phyloP scores from a whole-genome alignment of 2,113 vertebrate species.

The Scalopus aquaticus region DNA sequence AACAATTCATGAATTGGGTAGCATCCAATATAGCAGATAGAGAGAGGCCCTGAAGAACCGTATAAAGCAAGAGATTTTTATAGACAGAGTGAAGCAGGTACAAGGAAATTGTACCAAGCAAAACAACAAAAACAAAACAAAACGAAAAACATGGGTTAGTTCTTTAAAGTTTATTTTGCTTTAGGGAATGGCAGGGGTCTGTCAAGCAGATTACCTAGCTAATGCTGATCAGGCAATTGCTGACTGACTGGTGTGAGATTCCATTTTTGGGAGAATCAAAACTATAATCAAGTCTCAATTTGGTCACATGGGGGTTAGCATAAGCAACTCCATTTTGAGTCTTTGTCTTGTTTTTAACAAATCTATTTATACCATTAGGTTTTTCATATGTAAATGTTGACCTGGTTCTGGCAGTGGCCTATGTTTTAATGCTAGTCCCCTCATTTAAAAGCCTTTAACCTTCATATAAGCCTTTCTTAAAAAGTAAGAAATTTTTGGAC shows the following conservation, averaged over 20 bases:
- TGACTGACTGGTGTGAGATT: not conserved
- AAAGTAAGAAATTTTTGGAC: conserved; percentile 23
- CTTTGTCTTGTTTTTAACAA: not conserved
- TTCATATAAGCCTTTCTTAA: conserved; percentile 10
- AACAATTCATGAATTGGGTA: not conserved
- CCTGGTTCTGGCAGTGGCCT: not conserved
- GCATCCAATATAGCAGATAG: not conserved
- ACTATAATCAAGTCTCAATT: not conserved
- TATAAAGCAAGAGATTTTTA: not conserved
- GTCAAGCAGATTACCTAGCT: not conserved
- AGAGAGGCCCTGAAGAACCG: not conserved
- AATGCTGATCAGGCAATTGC: not conserved
- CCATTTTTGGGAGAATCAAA: not conserved
- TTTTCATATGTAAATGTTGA: conserved; percentile 28
- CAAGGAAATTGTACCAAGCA: not conserved
- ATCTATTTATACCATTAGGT: conserved; percentile 4
- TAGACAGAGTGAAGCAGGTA: not conserved
- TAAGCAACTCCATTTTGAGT: not conserved
- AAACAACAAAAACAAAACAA: not conserved
- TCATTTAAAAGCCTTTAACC: conserved; percentile 2
- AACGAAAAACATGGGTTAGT: not conserved
- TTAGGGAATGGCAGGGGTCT: not conserved
- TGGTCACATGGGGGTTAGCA: not conserved
- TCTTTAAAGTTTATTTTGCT: not conserved
- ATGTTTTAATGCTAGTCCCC: not conserved